Percentiles rank a stretch among this genome's conserved stretches.
Conservation (phyloP, 2,888 invertebrate genomes). For the Scelioninae gen. 2 region DNA sequence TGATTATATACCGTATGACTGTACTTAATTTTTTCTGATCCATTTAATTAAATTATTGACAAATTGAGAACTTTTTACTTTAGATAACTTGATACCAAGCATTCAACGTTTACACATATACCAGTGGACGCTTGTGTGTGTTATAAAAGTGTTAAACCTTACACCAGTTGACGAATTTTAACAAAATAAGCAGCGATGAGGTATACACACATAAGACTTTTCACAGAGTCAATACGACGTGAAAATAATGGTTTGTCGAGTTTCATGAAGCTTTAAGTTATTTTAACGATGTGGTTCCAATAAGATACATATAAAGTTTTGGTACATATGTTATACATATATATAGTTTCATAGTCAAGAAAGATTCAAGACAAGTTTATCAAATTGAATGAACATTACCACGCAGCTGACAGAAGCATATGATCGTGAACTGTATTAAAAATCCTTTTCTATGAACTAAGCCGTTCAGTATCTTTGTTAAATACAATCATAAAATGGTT, state of each 20-base stretch:
- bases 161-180: conserved; percentile 12
- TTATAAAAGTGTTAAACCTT: conserved; percentile 31
- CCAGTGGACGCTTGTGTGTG: not conserved
- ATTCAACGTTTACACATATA: no score
- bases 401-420: conserved; percentile 46
- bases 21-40: no score
- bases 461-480: no score
- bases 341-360: conserved; percentile 48
- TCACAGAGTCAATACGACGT: conserved; percentile 44
- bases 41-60: no score
- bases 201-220: conserved; percentile 33
- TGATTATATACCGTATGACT: conserved; percentile 39
- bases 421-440: no score
- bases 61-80: no score
- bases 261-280: conserved; percentile 51
- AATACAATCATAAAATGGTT: no score
- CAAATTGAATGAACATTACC: conserved; percentile 53
- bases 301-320: conserved; percentile 54
- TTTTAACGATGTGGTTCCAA: conserved; percentile 53
- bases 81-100: no score
- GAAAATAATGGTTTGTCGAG: conserved; percentile 55
- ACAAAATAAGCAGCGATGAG: conserved; percentile 39
- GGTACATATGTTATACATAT: conserved; percentile 51
- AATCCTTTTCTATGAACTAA: no score
- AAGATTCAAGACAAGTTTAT: conserved; percentile 53